Base-by-base conservation (phyloP, 2,797 vertebrate genomes). In the Vireo griseus region DNA sequence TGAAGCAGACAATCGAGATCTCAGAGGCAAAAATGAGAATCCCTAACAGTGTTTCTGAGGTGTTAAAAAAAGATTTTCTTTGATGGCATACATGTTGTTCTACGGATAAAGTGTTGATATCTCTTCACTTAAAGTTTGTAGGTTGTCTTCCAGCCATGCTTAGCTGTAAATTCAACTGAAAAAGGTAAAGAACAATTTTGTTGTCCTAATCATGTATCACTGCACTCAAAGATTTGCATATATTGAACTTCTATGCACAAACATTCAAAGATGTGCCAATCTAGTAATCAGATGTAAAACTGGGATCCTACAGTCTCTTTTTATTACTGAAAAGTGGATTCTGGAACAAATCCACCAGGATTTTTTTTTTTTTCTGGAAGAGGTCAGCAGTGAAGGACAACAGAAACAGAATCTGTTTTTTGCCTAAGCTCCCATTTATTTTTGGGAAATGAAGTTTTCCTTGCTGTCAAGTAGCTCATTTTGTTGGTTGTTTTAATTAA, bases 1-100 rank as follows among this genome's bases (percentile, higher is more conserved):
- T 91, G 92, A 96, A 95, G 59, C 69, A 95, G 77, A 76, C 85
- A 88, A 78, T 76, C 1, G 2, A 85, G 76, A 80, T 71, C 78
- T 91, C 81, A 81, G 77, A 94, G 75, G 78, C 65, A 96, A 95
- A 96, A 93, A 94, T 94, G 91, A 96, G 86, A 93, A 92, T 82
- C 57, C 25, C 77, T 92, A 82, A 67, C 66, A 88, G 78, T 87
- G 72, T 90, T 94, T 92, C 78, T 75, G 54, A 93, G 86, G 94
- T 95, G 96, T 89, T 90, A 92, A 90, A 88, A 94, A 95, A 63
- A 88, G 42, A 80, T 86, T 88, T 95, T 88, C 6, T 7, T 91
- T 95, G 91, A 93, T 88, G 51, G 50, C 54, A 86, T 93, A 74
- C 65, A 74, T 92, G 83, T 96, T 94, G 85, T 87, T 96, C 85